Evolutionary conservation across 2,888 invertebrate species (phyloP).

Genomic region (Eubasilissa splendida): DNA sequence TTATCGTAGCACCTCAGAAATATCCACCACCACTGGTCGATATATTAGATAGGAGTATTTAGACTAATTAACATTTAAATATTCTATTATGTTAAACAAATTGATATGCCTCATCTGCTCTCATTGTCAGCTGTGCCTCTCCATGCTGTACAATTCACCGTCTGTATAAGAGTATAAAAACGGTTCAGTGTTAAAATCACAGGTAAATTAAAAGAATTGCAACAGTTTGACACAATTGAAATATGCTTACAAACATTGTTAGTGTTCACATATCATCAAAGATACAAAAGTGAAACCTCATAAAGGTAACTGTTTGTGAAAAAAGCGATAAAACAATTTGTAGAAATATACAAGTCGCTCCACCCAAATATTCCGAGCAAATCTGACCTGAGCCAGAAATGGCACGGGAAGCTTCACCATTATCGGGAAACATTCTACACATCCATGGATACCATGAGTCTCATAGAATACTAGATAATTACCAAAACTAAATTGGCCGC

Average conservation of each 20-base stretch:
- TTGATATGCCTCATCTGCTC: too few species aligned
- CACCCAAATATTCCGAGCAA: too few species aligned
- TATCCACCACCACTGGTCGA: conserved; percentile 21
- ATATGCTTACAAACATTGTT: conserved; percentile 4
- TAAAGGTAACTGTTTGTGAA: not conserved
- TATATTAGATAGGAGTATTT: conserved; percentile 13
- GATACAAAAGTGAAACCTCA: conserved; percentile 9
- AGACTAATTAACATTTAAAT: too few species aligned
- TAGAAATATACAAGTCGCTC: too few species aligned
- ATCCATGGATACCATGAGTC: conserved; percentile 10
- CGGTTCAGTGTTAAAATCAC: conserved; percentile 19
- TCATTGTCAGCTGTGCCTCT: too few species aligned
- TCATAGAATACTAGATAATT: not conserved
- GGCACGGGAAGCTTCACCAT: too few species aligned
- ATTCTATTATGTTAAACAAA: too few species aligned
- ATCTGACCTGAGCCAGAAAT: too few species aligned
- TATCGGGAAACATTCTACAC: not conserved
- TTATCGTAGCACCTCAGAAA: conserved; percentile 19
- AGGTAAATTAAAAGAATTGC: conserved; percentile 27
- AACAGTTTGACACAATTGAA: conserved; percentile 1
- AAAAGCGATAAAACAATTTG: too few species aligned
- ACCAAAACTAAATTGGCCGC: conserved; percentile 2
- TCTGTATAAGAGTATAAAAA: not conserved
- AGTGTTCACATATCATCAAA: not conserved
- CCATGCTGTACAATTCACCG: too few species aligned